A percentile compares a stretch with the other conserved stretches of the same genome.
Conservation (phyloP, 2,113 vertebrate species). For the Neopipo cinnamomea region DNA sequence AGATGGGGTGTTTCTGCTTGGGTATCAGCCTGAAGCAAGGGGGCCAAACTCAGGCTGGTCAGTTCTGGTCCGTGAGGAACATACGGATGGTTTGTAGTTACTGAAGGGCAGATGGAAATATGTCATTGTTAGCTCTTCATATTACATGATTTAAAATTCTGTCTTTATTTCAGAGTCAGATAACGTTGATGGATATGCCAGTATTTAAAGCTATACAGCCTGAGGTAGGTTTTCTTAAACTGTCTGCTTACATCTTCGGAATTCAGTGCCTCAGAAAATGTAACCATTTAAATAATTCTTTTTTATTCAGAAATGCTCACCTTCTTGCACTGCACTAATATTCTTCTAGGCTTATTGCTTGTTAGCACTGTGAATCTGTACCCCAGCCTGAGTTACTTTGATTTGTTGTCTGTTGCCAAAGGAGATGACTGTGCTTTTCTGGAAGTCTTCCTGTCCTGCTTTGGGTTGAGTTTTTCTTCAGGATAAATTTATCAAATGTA, state of each 20-base stretch:
- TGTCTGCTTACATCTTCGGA: neutral
- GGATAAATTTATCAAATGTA: neutral
- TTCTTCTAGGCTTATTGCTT: neutral
- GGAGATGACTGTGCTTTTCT: neutral
- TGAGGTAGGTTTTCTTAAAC: slow-evolving; percentile 79
- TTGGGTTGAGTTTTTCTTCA: neutral
- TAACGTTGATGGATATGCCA: slow-evolving; percentile 91
- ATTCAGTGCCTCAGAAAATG: neutral
- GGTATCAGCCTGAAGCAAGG: neutral
- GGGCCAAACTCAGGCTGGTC: neutral
- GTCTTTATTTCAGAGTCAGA: slow-evolving; percentile 85
- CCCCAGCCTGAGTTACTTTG: neutral
- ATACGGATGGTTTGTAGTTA: neutral
- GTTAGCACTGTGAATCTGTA: neutral
- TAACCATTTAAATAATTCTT: neutral
- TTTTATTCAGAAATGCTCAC: neutral
- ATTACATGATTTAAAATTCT: neutral
- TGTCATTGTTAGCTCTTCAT: neutral
- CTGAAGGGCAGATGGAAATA: neutral
- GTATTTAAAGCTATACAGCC: slow-evolving; percentile 95
- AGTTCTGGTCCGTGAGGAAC: neutral
- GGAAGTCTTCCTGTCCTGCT: neutral
- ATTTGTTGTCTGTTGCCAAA: neutral
- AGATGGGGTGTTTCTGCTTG: neutral
- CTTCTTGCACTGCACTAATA: neutral